phyloP scores from a whole-genome alignment of 2,113 vertebrate species.

The Struthidea cinerea region DNA sequence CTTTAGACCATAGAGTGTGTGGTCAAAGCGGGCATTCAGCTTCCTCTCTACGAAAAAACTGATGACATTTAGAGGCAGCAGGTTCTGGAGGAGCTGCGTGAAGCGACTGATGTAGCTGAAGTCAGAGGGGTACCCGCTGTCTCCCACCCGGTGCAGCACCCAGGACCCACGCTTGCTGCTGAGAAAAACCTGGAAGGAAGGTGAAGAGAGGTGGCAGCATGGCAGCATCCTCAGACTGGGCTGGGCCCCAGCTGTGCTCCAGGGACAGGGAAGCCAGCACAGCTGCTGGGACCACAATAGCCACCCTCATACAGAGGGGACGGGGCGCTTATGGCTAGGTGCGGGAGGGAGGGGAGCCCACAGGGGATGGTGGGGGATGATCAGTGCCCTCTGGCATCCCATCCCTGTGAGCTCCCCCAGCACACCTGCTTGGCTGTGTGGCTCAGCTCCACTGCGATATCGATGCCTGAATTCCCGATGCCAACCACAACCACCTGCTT shows the following conservation, averaged over 20 bases:
- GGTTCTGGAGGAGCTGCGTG: fast-evolving
- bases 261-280: neutral
- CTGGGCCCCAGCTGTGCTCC: neutral
- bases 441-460: slow-evolving; percentile 83
- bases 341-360: neutral
- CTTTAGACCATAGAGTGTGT: neutral
- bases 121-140: neutral
- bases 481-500: slow-evolving; percentile 80
- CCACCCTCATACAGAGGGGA: neutral
- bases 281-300: neutral
- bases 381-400: fast-evolving
- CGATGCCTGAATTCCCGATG: slow-evolving; percentile 80
- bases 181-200: slow-evolving; percentile 29
- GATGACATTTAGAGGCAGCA: neutral
- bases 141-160: neutral
- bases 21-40: neutral
- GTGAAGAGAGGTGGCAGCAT: neutral
- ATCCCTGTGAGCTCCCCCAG: neutral
- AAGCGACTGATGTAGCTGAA: neutral
- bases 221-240: neutral
- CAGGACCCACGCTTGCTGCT: slow-evolving; percentile 33
- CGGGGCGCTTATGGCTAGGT: fast-evolving
- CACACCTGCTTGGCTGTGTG: slow-evolving; percentile 74
- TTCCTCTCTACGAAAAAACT: neutral
- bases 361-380: no score